Percentiles rank a stretch among this genome's conserved stretches.
phyloP scores from a whole-genome alignment of 2,888 invertebrate species.

The Dione juno region DNA sequence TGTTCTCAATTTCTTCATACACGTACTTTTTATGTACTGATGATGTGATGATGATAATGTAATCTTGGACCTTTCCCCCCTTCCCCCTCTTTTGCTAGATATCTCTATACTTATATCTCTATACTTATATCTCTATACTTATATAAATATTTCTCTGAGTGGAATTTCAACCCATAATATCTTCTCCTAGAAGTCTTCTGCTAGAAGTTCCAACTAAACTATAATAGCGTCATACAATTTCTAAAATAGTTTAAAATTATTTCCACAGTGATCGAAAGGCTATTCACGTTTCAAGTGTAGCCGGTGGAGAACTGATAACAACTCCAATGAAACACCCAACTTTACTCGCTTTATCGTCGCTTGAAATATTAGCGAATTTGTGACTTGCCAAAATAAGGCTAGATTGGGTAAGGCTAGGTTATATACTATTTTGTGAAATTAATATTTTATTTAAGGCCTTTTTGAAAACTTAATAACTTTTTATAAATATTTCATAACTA shows the following conservation, averaged over 20 bases:
- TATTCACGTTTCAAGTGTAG: conserved; percentile 37
- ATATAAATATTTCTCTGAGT: not conserved
- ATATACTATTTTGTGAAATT: not conserved
- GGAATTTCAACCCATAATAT: not conserved
- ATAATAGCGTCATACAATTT: not conserved
- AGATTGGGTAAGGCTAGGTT: conserved; percentile 44
- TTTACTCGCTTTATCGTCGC: conserved; percentile 67
- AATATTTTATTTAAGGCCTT: not conserved
- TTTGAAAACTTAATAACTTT: too few relatives aligned
- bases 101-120: too few relatives aligned
- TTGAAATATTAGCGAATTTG: conserved; percentile 73
- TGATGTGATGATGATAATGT: too few relatives aligned
- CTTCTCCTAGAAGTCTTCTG: too few relatives aligned
- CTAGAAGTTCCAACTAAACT: too few relatives aligned
- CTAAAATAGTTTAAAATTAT: conserved; percentile 17
- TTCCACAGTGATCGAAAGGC: conserved; percentile 34
- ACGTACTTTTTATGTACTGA: too few relatives aligned
- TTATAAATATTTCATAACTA: too few relatives aligned
- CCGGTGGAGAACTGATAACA: conserved; percentile 66
- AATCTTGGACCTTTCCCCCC: too few relatives aligned
- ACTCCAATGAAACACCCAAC: conserved; percentile 73
- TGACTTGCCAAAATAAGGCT: conserved; percentile 63
- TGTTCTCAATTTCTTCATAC: too few relatives aligned
- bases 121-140: too few relatives aligned
- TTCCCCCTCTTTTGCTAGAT: too few relatives aligned